Percentiles rank a stretch among this genome's conserved stretches.
These are phyloP conservation scores for Ictalurus furcatus DNA, from an alignment of 2,113 vertebrate genomes.

Conservation along the genomic window DNA sequence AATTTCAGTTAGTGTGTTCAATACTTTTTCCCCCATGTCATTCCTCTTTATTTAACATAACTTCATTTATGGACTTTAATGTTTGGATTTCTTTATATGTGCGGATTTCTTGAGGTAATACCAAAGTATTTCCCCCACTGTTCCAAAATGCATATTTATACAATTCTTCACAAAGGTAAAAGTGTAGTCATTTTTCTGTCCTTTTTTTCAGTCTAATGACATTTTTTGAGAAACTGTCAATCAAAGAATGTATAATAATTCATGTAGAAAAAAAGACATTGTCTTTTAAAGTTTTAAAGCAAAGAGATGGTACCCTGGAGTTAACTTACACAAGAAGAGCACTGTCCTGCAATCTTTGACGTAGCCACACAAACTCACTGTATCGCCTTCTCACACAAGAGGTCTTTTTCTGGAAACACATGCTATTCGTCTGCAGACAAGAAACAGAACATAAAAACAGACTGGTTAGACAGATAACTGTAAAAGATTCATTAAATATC, in stretches of 20 bases:
- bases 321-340: constrained; percentile 84
- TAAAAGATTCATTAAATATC: background rate
- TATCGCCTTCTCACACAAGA: constrained; percentile 89
- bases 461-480: too few species aligned
- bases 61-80: too few species aligned
- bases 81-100: too few species aligned
- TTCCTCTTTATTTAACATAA: too few species aligned
- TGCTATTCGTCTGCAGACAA: constrained; percentile 84
- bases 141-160: background rate
- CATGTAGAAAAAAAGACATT: background rate
- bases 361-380: constrained; percentile 94
- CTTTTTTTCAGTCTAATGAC: background rate
- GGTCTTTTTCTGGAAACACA: constrained; percentile 91
- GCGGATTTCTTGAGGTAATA: too few species aligned
- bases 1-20: too few species aligned
- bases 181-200: background rate
- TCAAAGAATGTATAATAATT: background rate
- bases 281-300: background rate
- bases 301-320: background rate
- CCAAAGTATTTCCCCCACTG: too few species aligned
- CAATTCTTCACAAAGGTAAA: background rate
- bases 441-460: background rate
- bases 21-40: too few species aligned
- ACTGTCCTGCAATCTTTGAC: constrained; percentile 86
- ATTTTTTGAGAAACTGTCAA: too few species aligned